Evolutionary conservation across 53 echinoderm and acorn worm species (phyloP), one percentile per base, ranked within the genome.

Genomic region (Holothuria scabra): DNA sequence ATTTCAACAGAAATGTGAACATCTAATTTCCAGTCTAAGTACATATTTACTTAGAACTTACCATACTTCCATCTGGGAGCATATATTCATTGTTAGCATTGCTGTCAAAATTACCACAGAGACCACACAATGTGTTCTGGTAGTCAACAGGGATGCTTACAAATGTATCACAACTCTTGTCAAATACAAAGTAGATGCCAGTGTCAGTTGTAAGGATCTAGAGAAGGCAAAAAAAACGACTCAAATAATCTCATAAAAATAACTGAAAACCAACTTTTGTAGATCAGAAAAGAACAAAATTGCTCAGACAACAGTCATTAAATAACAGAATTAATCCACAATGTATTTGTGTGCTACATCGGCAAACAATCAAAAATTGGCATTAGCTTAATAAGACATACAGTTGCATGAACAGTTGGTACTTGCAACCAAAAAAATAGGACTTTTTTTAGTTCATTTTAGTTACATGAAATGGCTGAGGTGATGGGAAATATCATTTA

Each of bases 51-150:
- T 13, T 24, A 5, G n/a, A n/a, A 74, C 91, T 78, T 76, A 93
- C 93, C 83, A 76, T 28, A 22, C 28, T 64, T 34, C 86, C 90
- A 66, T 90, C 75, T 14, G 81, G 75, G 23, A 41, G 86, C 13
- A 62, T 62, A 25, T 88, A 87, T 12, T 93, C 93, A 83, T 93
- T 93, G 67, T 52, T 62, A 46, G 56, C 37, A 5, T 82, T 60
- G n/a, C 81, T 88, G 63, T 93, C 93, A 67, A 85, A 90, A 30
- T 87, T 88, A 21, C 93, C 93, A 82, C 93, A 93, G 63, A 93
- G 79, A 34, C 93, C 90, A 85, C 86, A 71, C 37, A 84, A 93
- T 33, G 74, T 85, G 5, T 85, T 44, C 18, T 18, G 14, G 55
- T 84, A 89, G 37, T 66, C 79, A 1, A 72, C 46, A 33, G 89